A percentile compares a stretch with the other conserved stretches of the same genome.
Evolutionary conservation across 2,888 invertebrate genomes (phyloP).

Genomic region (Atethmia centrago): DNA sequence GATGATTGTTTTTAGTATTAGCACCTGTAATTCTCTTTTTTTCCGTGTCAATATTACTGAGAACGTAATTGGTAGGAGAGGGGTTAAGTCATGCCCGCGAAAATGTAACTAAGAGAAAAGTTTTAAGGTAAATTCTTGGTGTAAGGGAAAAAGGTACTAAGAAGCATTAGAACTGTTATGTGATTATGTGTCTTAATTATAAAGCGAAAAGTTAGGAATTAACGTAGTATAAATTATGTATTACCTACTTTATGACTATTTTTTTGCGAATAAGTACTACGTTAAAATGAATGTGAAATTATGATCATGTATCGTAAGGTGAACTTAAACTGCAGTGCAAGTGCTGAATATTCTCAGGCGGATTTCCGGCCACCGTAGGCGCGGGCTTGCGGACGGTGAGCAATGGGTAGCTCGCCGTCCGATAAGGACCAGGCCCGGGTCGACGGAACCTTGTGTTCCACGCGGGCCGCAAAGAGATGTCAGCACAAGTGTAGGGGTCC

Average conservation of each 20-base stretch:
- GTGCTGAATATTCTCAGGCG: too few relatives aligned
- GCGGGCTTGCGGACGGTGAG: too few relatives aligned
- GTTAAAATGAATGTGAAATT: not conserved
- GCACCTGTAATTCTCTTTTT: slow-evolving; percentile 60
- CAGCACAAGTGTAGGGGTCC: too few relatives aligned
- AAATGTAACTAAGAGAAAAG: not conserved
- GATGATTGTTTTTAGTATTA: slow-evolving; percentile 74
- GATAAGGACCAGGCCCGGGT: too few relatives aligned
- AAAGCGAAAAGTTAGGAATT: not conserved
- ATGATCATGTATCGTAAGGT: not conserved
- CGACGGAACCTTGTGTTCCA: too few relatives aligned
- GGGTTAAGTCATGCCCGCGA: slow-evolving; percentile 41
- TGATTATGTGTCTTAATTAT: not conserved
- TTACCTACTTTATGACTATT: not conserved
- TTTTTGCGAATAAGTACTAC: not conserved
- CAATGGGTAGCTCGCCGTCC: too few relatives aligned
- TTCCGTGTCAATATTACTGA: slow-evolving; percentile 53
- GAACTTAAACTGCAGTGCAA: not conserved
- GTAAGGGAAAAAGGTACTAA: not conserved
- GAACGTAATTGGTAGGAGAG: slow-evolving; percentile 49
- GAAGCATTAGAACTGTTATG: not conserved
- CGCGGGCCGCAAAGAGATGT: too few relatives aligned
- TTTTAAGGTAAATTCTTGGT: slow-evolving; percentile 2
- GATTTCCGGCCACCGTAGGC: too few relatives aligned
- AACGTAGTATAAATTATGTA: not conserved